Evolutionary conservation across 2,888 invertebrate species (phyloP).

Genomic region (Macrophya annulata): DNA sequence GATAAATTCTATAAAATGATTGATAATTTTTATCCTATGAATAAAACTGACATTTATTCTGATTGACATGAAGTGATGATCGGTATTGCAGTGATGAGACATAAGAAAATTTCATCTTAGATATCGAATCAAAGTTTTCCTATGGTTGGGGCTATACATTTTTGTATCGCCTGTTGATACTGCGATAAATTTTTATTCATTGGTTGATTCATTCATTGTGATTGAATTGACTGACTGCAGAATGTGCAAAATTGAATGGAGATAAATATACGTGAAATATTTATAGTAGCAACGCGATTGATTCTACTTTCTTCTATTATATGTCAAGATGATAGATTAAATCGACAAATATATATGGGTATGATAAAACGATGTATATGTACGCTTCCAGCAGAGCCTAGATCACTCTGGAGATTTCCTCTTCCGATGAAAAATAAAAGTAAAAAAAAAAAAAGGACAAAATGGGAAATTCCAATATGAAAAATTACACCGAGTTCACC

Average conservation of each 20-base stretch:
- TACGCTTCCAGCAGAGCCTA: background rate
- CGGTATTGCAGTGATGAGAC: too few species aligned
- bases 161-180: background rate
- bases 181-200: background rate
- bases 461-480: constrained; percentile 22
- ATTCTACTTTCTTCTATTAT: background rate
- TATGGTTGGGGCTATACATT: background rate
- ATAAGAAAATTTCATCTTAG: background rate
- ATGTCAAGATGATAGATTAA: background rate
- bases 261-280: background rate
- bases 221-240: background rate
- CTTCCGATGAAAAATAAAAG: background rate
- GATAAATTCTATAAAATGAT: background rate
- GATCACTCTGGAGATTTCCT: background rate
- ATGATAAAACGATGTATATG: constrained; percentile 1
- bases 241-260: background rate
- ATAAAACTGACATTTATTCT: background rate
- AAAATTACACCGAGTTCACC: constrained; percentile 20
- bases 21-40: background rate
- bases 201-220: background rate
- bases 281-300: background rate
- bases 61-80: background rate
- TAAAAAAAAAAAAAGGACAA: background rate
- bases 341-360: background rate
- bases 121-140: background rate